Evolutionary conservation across 2,113 vertebrate species (phyloP).

Genomic region (Grammomys dolichurus): DNA sequence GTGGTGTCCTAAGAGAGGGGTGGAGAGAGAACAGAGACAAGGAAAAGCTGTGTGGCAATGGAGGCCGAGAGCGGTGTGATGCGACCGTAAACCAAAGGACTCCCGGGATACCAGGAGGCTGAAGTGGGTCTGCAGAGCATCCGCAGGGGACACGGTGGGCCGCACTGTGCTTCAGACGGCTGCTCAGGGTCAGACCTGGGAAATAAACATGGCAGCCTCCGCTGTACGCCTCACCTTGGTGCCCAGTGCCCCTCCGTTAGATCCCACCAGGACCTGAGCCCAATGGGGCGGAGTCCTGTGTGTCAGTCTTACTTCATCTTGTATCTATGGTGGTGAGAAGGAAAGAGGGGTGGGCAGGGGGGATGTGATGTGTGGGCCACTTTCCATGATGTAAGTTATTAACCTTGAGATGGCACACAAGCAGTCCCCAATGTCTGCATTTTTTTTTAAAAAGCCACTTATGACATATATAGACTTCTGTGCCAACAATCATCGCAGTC

Average conservation of each 20-base stretch:
- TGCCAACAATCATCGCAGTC: neutral
- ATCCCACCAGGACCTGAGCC: no score
- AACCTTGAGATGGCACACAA: neutral
- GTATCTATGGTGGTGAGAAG: neutral
- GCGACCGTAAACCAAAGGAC: neutral
- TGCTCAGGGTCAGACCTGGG: neutral
- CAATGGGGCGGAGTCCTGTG: no score
- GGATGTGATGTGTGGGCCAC: no score
- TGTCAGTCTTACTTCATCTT: neutral
- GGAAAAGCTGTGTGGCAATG: neutral
- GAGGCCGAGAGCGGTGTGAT: neutral
- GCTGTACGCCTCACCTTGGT: fast-evolving
- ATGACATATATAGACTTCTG: neutral
- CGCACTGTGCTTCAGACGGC: neutral
- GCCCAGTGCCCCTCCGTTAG: neutral
- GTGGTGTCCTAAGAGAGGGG: neutral
- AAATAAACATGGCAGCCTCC: no score
- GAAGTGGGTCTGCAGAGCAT: no score
- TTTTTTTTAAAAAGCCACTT: neutral
- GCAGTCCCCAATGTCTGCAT: neutral
- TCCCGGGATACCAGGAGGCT: neutral
- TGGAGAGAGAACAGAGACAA: neutral
- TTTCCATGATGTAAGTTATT: neutral
- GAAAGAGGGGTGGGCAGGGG: no score
- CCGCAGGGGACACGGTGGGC: neutral